Conservation (phyloP, 2,113 vertebrate species). For the Alosa alosa region DNA sequence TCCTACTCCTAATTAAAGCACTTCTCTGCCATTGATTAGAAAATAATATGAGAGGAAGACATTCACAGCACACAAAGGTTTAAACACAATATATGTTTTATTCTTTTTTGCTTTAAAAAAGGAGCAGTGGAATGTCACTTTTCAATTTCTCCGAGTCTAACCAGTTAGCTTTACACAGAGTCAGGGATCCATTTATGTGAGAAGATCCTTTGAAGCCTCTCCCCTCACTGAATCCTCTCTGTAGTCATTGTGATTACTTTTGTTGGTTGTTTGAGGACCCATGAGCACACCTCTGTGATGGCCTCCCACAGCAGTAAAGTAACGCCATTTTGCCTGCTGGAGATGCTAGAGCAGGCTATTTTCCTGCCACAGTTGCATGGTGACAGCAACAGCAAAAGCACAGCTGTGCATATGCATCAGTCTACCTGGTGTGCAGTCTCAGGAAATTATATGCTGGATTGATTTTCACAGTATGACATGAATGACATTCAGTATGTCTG, state of each 20-base stretch:
- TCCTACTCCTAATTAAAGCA: background rate
- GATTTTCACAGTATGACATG: background rate
- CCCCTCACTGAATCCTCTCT: background rate
- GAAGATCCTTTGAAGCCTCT: background rate
- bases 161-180: slow-evolving; percentile 29
- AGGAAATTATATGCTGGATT: background rate
- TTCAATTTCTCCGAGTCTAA: slow-evolving; percentile 8
- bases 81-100: background rate
- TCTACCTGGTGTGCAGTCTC: background rate
- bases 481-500: background rate
- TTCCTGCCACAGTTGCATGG: background rate
- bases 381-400: background rate
- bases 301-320: background rate
- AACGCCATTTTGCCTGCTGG: background rate
- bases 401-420: background rate
- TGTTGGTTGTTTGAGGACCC: background rate
- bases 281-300: background rate
- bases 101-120: background rate
- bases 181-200: background rate
- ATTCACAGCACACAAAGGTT: background rate
- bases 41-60: background rate
- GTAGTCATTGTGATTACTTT: background rate
- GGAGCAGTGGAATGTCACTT: slow-evolving; percentile 22
- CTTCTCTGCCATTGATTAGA: slow-evolving; percentile 3
- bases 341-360: no score